Conservation (phyloP, 2,797 vertebrate genomes). For the Hemitrygon akajei region DNA sequence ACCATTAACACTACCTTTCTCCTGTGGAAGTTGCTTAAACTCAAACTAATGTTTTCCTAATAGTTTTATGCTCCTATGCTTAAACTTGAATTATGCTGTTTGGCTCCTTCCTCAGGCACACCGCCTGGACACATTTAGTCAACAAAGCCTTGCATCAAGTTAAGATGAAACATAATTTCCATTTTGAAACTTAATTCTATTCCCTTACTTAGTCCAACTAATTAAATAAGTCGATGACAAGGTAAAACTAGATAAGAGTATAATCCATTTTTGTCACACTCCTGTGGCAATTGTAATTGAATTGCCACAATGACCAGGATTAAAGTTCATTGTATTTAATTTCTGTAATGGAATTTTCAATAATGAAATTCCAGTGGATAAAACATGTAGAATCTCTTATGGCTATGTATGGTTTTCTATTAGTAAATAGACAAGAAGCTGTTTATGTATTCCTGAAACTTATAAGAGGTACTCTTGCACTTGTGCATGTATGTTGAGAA, state of each 20-base stretch:
- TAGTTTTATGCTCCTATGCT: not conserved
- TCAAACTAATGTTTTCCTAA: not conserved
- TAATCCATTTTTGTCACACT: constrained; percentile 11
- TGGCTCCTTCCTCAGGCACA: not conserved
- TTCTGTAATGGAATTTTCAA: constrained; percentile 9
- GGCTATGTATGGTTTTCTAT: not conserved
- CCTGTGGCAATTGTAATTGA: constrained; percentile 6
- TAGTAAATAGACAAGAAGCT: not conserved
- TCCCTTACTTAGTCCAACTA: not conserved
- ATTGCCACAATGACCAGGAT: not conserved
- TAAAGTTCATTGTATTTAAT: constrained; percentile 11
- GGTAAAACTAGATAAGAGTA: constrained; percentile 4
- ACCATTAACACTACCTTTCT: too few relatives aligned
- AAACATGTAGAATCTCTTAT: not conserved
- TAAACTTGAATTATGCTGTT: not conserved
- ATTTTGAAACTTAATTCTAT: not conserved
- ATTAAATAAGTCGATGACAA: constrained; percentile 14
- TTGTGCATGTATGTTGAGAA: not conserved
- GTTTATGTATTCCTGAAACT: not conserved
- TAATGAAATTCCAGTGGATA: constrained; percentile 2
- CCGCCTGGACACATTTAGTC: not conserved
- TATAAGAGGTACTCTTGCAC: not conserved
- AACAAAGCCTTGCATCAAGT: not conserved
- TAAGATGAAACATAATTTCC: not conserved
- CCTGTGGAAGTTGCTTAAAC: not conserved